Conservation (phyloP, 1,140 invertebrate species). For the Anastatus disparis region DNA sequence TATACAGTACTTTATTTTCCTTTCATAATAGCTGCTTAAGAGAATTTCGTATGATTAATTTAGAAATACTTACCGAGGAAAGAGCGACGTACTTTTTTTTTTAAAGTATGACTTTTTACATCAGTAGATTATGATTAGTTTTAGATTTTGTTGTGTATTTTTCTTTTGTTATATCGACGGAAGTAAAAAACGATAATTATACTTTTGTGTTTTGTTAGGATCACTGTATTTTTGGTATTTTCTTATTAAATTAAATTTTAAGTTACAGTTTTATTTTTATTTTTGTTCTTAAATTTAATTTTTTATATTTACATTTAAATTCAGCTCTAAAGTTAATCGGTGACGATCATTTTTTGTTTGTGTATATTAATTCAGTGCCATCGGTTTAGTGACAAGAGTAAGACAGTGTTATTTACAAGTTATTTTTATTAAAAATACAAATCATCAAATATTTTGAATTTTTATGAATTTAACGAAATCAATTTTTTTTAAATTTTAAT, state of each 20-base stretch:
- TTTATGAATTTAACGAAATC: background rate
- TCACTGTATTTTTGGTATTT: constrained; percentile 34
- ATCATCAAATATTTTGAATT: background rate
- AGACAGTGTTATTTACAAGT: constrained; percentile 33
- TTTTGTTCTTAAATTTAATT: background rate
- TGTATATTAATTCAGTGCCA: constrained; percentile 24
- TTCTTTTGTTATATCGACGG: background rate
- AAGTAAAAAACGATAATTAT: constrained; percentile 18
- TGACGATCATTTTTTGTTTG: constrained; percentile 25
- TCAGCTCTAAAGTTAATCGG: constrained; percentile 23
- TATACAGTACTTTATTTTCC: constrained; percentile 33
- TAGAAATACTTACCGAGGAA: constrained; percentile 21
- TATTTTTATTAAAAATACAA: constrained; percentile 27
- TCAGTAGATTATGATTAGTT: constrained; percentile 7
- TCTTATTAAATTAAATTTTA: constrained; percentile 32
- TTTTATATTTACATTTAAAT: constrained; percentile 37
- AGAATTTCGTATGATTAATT: constrained; percentile 18
- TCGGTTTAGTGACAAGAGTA: constrained; percentile 31
- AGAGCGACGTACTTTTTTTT: background rate
- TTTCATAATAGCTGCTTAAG: constrained; percentile 10
- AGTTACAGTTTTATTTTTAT: constrained; percentile 34
- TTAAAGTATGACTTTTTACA: constrained; percentile 20
- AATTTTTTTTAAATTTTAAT: background rate
- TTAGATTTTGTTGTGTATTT: too few relatives aligned
- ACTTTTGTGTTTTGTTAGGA: background rate